Evolutionary conservation across 2,113 vertebrate genomes (phyloP), one percentile per base, ranked within the genome.

Genomic region (Scolopax mira): DNA sequence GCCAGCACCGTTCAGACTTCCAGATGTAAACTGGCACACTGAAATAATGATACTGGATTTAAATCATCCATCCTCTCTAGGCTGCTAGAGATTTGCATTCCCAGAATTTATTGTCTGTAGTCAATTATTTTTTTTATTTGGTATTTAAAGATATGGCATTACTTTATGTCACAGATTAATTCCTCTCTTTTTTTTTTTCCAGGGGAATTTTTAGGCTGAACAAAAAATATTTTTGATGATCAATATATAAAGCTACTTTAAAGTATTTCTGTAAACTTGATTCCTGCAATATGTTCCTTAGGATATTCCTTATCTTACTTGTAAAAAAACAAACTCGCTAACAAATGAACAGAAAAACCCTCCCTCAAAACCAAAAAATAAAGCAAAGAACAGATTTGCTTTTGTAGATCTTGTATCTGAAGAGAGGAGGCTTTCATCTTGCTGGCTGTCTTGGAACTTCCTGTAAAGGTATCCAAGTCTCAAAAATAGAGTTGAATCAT

Each of bases 101-200:
- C 54, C 37, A 88, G 60, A 88, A 90, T 64, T 61, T 79, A 88
- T 54, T 80, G 44, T 65, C 67, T 81, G 35, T 46, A 58, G 48
- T 46, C 64, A 86, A 33, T 23, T 30, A 2, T 33, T 49, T 57
- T 66, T 82, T 85, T 51, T 48, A 65, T 24, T 22, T 33, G 31
- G 22, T 58, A 27, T 79, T 90, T 72, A 55, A 31, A 44, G 31
- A 74, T 4, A 23, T 17, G 11, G 18, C 39, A 87, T 80, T 44
- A 41, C 39, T 85, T 79, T 62, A 25, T 0, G 1, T 69, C 35
- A 44, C 0, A 0, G 22, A 70, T 58, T 54, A 10, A 10, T 49
- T 46, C 3, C 51, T 72, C 0, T 2, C 8, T 5, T 7, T 10
- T 58, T 55, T 49, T 58, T 74, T 16, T 46, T n/a, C 18, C 3